Conservation (phyloP, 2,888 invertebrate genomes). For the Prosopocoilus inquinatus region DNA sequence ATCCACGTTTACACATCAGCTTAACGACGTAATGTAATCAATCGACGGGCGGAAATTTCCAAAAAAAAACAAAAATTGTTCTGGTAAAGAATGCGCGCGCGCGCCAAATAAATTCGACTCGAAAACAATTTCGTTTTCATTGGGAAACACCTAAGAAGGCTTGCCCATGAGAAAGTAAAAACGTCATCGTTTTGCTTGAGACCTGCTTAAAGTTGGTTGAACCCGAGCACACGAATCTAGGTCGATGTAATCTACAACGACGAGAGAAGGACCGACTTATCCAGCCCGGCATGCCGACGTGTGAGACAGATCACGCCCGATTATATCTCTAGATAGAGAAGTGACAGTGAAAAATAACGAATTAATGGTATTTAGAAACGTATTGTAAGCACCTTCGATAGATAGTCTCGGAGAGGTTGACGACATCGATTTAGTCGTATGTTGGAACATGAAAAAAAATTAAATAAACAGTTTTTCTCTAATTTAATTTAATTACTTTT, state of each 20-base stretch:
- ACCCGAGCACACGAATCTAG: conserved; percentile 39
- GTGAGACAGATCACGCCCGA: conserved; percentile 12
- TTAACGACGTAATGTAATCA: no score
- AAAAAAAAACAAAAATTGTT: not conserved
- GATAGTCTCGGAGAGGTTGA: conserved; percentile 30
- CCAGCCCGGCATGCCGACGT: not conserved
- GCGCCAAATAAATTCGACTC: conserved; percentile 14
- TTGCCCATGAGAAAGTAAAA: conserved; percentile 35
- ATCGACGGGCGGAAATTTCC: no score
- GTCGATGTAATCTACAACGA: conserved; percentile 35
- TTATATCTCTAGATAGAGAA: conserved; percentile 33
- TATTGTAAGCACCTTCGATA: conserved; percentile 10
- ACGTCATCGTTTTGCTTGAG: conserved; percentile 35
- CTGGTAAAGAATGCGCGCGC: not conserved
- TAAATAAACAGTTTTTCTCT: not conserved
- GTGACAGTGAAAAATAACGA: conserved; percentile 43
- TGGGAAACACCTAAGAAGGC: conserved; percentile 31
- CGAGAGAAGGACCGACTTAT: conserved; percentile 23
- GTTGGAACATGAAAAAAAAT: conserved; percentile 8
- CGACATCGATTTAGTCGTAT: conserved; percentile 31
- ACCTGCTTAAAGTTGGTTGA: conserved; percentile 43
- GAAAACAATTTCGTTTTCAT: conserved; percentile 30
- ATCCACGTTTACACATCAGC: no score
- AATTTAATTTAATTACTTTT: not conserved
- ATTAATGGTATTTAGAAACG: conserved; percentile 28